phyloP scores from a whole-genome alignment of 2,113 vertebrate species.

The Laticauda colubrina region DNA sequence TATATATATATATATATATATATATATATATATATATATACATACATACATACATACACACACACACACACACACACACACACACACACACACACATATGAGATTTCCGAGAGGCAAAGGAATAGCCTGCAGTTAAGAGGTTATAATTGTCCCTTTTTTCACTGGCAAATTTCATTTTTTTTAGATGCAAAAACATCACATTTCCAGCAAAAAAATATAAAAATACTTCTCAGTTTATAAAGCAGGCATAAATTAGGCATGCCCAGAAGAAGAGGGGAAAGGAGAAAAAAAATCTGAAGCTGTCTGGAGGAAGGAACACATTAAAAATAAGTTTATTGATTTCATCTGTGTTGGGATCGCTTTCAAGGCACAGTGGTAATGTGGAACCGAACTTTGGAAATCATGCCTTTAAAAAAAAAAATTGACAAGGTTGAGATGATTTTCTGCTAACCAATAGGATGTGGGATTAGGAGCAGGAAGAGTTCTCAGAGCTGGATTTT shows the following conservation, averaged over 20 bases:
- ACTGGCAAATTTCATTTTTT: neutral
- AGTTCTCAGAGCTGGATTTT: slow-evolving; percentile 43
- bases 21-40: neutral
- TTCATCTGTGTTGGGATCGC: neutral
- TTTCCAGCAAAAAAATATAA: neutral
- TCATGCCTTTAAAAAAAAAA: too few species aligned
- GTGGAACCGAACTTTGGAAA: neutral
- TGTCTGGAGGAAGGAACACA: neutral
- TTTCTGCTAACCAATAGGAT: slow-evolving; percentile 51
- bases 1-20: too few species aligned
- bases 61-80: neutral
- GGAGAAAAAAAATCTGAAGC: neutral
- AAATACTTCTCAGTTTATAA: neutral
- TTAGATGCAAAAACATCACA: neutral
- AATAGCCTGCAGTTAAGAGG: neutral
- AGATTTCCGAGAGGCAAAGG: neutral
- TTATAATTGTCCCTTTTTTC: neutral
- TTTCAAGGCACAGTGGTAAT: neutral
- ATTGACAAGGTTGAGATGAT: slow-evolving; percentile 1
- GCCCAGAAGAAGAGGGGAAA: neutral
- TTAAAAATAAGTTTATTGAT: neutral
- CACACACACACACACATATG: neutral
- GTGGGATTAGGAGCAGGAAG: slow-evolving; percentile 55
- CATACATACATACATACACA: too few species aligned
- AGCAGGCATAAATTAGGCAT: neutral